Percentiles rank a stretch among this genome's conserved stretches.
These are phyloP conservation scores for Asteroscopus sphinx DNA, from an alignment of 2,888 invertebrate genomes.

Conservation along the genomic window DNA sequence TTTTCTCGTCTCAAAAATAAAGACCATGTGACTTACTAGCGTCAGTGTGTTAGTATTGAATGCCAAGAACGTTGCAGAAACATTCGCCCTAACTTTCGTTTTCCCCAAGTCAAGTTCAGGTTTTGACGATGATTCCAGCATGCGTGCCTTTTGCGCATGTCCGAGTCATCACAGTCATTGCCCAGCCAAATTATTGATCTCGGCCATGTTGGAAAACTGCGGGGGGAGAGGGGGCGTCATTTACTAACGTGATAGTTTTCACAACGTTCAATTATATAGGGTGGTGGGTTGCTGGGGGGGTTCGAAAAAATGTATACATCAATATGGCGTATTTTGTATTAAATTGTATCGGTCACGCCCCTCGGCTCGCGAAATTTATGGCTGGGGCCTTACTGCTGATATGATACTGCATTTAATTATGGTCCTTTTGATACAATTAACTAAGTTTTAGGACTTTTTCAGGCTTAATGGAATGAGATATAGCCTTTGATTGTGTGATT, in stretches of 20 bases:
- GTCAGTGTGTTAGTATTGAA: slow-evolving; percentile 61
- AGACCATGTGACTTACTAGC: slow-evolving; percentile 37
- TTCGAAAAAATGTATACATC: slow-evolving; percentile 82
- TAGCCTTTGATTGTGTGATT: slow-evolving; percentile 3
- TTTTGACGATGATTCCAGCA: slow-evolving; percentile 83
- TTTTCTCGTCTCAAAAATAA: slow-evolving; percentile 31
- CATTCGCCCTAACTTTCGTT: slow-evolving; percentile 88
- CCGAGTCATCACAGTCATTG: slow-evolving; percentile 89
- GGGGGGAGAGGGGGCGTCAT: slow-evolving; percentile 77
- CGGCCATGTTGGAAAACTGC: slow-evolving; percentile 87
- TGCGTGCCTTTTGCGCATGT: slow-evolving; percentile 78
- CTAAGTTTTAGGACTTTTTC: slow-evolving; percentile 27
- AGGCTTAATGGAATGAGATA: not conserved
- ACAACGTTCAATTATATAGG: slow-evolving; percentile 88
- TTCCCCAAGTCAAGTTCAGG: slow-evolving; percentile 89
- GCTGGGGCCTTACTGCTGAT: slow-evolving; percentile 70
- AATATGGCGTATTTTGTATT: slow-evolving; percentile 86
- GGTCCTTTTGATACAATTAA: slow-evolving; percentile 46
- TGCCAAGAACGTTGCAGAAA: slow-evolving; percentile 87
- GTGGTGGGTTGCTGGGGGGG: slow-evolving; percentile 70
- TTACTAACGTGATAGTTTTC: slow-evolving; percentile 89
- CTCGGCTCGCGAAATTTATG: slow-evolving; percentile 73
- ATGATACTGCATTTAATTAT: slow-evolving; percentile 75
- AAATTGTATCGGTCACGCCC: slow-evolving; percentile 85
- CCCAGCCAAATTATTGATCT: slow-evolving; percentile 89